A percentile compares a stretch with the other conserved stretches of the same genome.
Evolutionary conservation across 2,113 vertebrate genomes (phyloP).

Genomic region (Oryzias javanicus): DNA sequence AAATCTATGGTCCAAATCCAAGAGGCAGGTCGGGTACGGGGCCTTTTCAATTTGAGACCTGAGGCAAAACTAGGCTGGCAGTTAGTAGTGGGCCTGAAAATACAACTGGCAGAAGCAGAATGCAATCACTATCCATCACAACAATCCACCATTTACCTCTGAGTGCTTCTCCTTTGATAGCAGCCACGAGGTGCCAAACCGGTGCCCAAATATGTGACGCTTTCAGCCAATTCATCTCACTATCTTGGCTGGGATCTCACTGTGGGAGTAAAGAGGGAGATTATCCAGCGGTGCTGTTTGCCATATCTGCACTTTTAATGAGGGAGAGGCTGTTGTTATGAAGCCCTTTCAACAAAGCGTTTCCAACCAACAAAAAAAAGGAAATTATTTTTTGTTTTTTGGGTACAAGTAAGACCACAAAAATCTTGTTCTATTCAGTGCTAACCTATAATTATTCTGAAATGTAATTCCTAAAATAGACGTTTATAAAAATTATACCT

Average conservation of each 20-base stretch:
- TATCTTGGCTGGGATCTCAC: conserved; percentile 6
- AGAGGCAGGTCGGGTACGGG: conserved; percentile 11
- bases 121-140: conserved; percentile 32
- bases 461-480: too few species aligned
- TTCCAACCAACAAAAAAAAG: neutral
- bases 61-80: conserved; percentile 34
- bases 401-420: too few species aligned
- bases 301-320: conserved; percentile 4
- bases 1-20: conserved; percentile 6
- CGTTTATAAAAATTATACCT: too few species aligned
- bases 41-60: conserved; percentile 20
- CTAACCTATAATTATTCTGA: too few species aligned
- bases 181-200: conserved; percentile 9
- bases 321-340: neutral
- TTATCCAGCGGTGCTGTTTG: neutral
- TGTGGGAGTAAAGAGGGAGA: neutral
- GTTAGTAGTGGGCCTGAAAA: conserved; percentile 30
- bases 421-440: too few species aligned
- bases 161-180: conserved; percentile 26
- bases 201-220: conserved; percentile 3
- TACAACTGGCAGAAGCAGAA: conserved; percentile 26
- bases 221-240: conserved; percentile 17
- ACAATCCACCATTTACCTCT: conserved; percentile 27
- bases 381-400: too few species aligned
- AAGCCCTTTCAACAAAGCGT: neutral